phyloP scores from a whole-genome alignment of 2,113 vertebrate genomes.

The Onychostruthus taczanowskii region DNA sequence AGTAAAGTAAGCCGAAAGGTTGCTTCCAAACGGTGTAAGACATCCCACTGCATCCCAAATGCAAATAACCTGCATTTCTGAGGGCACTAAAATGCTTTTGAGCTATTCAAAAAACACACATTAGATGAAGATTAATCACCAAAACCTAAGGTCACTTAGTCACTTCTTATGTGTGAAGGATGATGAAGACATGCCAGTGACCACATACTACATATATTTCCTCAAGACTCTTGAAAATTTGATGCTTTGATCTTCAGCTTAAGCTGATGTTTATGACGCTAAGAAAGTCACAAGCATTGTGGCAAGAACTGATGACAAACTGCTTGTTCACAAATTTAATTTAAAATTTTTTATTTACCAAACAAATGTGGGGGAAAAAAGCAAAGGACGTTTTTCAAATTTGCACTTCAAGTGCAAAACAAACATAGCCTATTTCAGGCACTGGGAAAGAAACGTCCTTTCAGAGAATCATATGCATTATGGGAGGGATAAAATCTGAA shows the following conservation, averaged over 20 bases:
- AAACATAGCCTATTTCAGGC: neutral
- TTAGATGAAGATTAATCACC: neutral
- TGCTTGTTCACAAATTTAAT: neutral
- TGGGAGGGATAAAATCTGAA: neutral
- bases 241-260: neutral
- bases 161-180: neutral
- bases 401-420: neutral
- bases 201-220: fast-evolving
- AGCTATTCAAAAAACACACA: neutral
- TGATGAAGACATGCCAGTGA: neutral
- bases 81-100: neutral
- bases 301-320: neutral
- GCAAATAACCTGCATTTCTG: neutral
- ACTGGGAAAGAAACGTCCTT: neutral
- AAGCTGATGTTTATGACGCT: neutral
- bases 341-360: neutral
- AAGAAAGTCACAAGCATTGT: neutral
- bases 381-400: neutral
- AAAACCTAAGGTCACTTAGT: neutral
- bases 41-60: neutral
- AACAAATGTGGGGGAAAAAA: neutral
- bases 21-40: neutral
- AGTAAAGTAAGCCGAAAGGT: neutral
- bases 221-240: neutral
- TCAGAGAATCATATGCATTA: neutral